phyloP scores from a whole-genome alignment of 1,140 invertebrate genomes.

The Lordiphosa clarofinis region DNA sequence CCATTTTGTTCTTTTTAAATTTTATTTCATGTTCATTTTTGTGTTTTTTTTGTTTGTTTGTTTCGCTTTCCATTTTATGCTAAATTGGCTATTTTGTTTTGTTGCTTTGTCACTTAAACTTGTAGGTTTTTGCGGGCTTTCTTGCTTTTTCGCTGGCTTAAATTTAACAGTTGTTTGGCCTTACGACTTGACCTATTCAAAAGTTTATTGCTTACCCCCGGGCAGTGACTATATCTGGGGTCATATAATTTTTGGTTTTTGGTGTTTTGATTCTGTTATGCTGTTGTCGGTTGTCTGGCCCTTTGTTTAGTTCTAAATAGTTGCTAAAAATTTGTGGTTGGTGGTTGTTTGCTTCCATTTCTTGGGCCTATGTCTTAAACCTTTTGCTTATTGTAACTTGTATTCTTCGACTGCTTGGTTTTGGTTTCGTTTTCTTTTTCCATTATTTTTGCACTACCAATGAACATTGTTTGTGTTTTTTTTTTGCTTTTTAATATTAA shows the following conservation, averaged over 20 bases:
- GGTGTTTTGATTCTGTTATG: constrained; percentile 18
- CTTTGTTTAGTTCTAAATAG: constrained; percentile 51
- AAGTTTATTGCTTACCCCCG: constrained; percentile 16
- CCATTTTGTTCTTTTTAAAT: constrained; percentile 52
- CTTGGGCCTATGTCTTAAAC: constrained; percentile 71
- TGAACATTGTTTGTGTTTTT: constrained; percentile 31
- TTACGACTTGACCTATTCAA: constrained; percentile 20
- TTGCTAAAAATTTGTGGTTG: constrained; percentile 18
- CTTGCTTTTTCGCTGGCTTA: constrained; percentile 41
- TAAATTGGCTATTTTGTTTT: constrained; percentile 74
- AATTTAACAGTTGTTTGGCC: constrained; percentile 56
- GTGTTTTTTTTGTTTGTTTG: constrained; percentile 37
- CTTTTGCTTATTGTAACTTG: constrained; percentile 65
- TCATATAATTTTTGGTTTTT: constrained; percentile 24
- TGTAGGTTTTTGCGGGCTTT: constrained; percentile 40
- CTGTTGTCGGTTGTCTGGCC: constrained; percentile 54
- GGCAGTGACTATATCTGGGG: constrained; percentile 25
- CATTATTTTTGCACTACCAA: constrained; percentile 52
- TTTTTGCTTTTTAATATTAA: constrained; percentile 54
- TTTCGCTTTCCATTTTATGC: constrained; percentile 49
- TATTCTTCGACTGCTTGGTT: constrained; percentile 25
- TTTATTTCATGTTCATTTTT: constrained; percentile 64
- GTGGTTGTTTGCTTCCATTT: constrained; percentile 67
- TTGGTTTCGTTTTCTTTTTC: constrained; percentile 12
- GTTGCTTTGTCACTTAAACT: constrained; percentile 69